phyloP scores from a whole-genome alignment of 1,140 invertebrate species.

The Psilanteris sp. region DNA sequence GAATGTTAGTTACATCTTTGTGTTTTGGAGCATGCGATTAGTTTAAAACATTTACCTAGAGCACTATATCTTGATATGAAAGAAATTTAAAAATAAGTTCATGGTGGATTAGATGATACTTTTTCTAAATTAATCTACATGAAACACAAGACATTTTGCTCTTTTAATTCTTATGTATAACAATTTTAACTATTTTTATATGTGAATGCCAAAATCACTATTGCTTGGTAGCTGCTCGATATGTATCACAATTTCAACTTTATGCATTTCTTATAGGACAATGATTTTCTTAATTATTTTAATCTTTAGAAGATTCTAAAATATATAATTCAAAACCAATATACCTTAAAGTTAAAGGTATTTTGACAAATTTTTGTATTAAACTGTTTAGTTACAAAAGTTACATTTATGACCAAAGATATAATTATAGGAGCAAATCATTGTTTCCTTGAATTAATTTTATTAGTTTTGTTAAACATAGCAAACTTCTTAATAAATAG shows the following conservation, averaged over 20 bases:
- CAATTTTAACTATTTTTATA: slow-evolving; percentile 7
- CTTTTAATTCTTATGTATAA: slow-evolving; percentile 6
- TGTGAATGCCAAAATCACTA: slow-evolving; percentile 39
- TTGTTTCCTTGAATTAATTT: slow-evolving; percentile 27
- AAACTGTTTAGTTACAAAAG: too few species aligned
- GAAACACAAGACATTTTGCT: slow-evolving; percentile 32
- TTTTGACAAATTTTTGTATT: too few species aligned
- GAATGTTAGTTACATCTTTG: slow-evolving; percentile 51
- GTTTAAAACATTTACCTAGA: slow-evolving; percentile 17
- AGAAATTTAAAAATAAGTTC: neutral
- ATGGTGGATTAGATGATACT: neutral
- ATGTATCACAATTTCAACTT: slow-evolving; percentile 30
- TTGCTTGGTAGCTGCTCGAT: slow-evolving; percentile 74
- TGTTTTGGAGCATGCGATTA: slow-evolving; percentile 51
- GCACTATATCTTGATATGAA: slow-evolving; percentile 43
- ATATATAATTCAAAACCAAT: too few species aligned
- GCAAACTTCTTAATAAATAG: slow-evolving; percentile 15
- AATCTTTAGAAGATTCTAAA: neutral
- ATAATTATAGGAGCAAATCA: slow-evolving; percentile 4
- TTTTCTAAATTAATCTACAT: neutral
- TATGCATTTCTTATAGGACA: neutral
- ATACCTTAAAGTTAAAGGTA: too few species aligned
- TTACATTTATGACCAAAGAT: too few species aligned
- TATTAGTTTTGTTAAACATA: slow-evolving; percentile 28
- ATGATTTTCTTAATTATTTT: neutral